These are phyloP conservation scores for Phoenicopterus ruber DNA, from an alignment of 2,113 vertebrate species.

Conservation along the genomic window DNA sequence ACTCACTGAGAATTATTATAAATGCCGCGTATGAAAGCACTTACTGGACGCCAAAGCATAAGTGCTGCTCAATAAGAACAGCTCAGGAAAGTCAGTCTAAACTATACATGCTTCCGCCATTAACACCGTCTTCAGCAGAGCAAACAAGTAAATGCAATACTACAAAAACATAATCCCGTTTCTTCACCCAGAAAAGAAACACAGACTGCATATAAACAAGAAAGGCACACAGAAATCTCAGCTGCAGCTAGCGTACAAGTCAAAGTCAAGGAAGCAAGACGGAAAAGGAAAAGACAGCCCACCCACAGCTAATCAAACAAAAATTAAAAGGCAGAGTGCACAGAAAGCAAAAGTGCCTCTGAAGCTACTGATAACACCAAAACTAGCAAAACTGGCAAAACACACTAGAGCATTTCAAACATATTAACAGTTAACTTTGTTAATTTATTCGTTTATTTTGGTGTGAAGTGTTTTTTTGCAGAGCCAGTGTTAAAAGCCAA, in stretches of 20 bases:
- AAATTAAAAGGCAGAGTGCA: neutral
- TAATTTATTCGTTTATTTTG: neutral
- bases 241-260: neutral
- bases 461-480: neutral
- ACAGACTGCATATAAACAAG: neutral
- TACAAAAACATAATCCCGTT: neutral
- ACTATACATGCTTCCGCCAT: neutral
- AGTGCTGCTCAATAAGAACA: neutral
- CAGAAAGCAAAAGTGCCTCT: neutral
- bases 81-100: neutral
- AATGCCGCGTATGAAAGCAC: neutral
- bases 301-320: neutral
- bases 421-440: neutral
- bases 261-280: neutral
- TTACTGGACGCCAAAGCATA: neutral
- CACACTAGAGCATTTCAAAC: neutral
- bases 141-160: neutral
- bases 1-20: neutral
- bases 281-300: neutral
- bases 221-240: neutral
- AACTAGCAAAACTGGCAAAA: neutral
- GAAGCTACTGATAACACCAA: neutral
- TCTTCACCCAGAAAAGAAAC: neutral
- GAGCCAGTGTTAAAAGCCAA: neutral
- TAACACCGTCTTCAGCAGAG: neutral